phyloP scores from a whole-genome alignment of 2,797 vertebrate species.

The Acrocephalus scirpaceus region DNA sequence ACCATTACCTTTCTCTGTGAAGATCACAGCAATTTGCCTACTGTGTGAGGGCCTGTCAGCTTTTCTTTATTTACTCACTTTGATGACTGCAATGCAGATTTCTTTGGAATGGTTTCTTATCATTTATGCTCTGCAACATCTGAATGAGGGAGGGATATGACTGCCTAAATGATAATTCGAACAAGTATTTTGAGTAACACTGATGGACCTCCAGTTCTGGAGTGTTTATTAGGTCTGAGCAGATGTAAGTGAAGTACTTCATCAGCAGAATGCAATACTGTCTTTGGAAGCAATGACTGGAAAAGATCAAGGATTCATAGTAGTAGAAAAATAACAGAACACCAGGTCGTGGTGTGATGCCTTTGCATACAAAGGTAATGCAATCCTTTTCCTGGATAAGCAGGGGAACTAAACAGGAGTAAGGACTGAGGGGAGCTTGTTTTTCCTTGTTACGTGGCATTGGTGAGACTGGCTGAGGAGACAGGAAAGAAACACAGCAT shows the following conservation, averaged over 20 bases:
- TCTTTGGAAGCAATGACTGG: background rate
- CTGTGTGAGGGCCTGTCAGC: background rate
- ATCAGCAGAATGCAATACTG: background rate
- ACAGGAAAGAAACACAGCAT: background rate
- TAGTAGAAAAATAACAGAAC: background rate
- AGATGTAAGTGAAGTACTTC: conserved; percentile 23
- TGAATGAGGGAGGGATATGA: background rate
- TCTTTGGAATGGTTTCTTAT: conserved; percentile 20
- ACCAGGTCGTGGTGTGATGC: background rate
- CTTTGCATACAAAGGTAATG: background rate
- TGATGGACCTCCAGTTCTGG: conserved; percentile 13
- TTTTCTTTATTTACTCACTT: background rate
- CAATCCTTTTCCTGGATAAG: background rate
- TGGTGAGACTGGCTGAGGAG: background rate
- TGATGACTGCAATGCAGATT: conserved; percentile 22
- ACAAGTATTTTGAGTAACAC: conserved; percentile 10
- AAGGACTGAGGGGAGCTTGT: background rate
- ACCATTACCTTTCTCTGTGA: background rate
- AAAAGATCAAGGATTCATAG: background rate
- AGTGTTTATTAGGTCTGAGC: conserved; percentile 29
- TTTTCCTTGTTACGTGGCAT: background rate
- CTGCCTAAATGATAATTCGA: background rate
- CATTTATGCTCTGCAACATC: conserved; percentile 12
- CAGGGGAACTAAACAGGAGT: background rate
- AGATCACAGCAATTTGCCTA: background rate